A percentile compares a stretch with the other conserved stretches of the same genome.
Evolutionary conservation across 2,797 vertebrate species (phyloP).

Genomic region (Malacoctenus gilli): DNA sequence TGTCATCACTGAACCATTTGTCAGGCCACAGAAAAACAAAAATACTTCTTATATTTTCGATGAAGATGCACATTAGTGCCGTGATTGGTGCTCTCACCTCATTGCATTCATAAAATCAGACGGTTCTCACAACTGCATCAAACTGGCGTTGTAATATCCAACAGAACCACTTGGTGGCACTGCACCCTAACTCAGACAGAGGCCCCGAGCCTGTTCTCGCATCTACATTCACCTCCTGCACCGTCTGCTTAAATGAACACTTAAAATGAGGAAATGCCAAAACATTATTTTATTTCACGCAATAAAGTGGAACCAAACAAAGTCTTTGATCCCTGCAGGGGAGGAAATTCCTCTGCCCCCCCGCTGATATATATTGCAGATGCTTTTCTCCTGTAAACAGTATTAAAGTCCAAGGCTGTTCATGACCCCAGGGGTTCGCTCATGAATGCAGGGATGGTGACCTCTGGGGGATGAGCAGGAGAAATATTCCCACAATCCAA

Average conservation of each 20-base stretch:
- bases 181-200: slow-evolving; percentile 31
- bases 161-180: slow-evolving; percentile 71
- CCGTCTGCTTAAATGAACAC: not conserved
- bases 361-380: slow-evolving; percentile 1
- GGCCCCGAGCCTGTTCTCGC: not conserved
- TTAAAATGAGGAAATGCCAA: slow-evolving; percentile 5
- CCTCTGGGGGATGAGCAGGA: slow-evolving; percentile 17
- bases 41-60: no score
- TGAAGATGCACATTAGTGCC: no score
- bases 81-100: no score
- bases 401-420: slow-evolving; percentile 20
- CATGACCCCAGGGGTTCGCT: slow-evolving; percentile 24
- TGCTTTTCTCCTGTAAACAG: slow-evolving; percentile 20
- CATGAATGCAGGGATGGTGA: slow-evolving; percentile 39
- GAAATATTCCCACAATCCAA: slow-evolving; percentile 53
- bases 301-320: not conserved
- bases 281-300: not conserved
- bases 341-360: not conserved
- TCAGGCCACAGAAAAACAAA: no score
- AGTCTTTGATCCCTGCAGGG: not conserved
- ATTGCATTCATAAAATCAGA: no score
- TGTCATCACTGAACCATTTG: no score
- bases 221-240: not conserved
- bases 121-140: no score
- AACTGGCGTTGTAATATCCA: slow-evolving; percentile 41